Conservation (phyloP, 92 coral and sea anemone species). For the Epizoanthus fatuus region DNA sequence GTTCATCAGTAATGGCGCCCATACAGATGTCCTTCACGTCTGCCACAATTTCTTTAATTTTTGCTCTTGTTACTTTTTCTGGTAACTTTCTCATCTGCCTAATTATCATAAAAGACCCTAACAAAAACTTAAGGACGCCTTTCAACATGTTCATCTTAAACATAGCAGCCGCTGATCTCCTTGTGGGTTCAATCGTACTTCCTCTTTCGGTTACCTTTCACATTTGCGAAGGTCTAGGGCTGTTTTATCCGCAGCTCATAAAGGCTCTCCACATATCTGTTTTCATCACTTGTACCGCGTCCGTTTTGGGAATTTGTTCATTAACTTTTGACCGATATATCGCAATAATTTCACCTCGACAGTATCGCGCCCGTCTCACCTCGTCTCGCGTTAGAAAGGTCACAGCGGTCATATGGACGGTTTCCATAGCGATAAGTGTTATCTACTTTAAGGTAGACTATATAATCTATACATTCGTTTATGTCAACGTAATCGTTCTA, state of each 20-base stretch:
- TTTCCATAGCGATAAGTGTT: conserved; percentile 67
- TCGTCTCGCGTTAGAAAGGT: conserved; percentile 65
- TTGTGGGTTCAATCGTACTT: conserved; percentile 72
- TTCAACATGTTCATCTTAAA: conserved; percentile 84
- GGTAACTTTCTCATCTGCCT: conserved; percentile 81
- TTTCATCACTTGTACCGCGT: conserved; percentile 86
- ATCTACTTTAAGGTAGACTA: conserved; percentile 80
- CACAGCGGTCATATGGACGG: conserved; percentile 69
- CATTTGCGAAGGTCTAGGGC: conserved; percentile 70
- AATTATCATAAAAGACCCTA: conserved; percentile 78
- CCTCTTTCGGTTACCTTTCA: conserved; percentile 84
- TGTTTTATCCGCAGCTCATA: conserved; percentile 41
- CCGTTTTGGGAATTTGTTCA: conserved; percentile 80
- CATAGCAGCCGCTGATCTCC: conserved; percentile 79
- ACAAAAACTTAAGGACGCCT: conserved; percentile 81
- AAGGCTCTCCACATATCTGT: conserved; percentile 76
- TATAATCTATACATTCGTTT: conserved; percentile 77
- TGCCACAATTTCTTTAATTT: conserved; percentile 68
- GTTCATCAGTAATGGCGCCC: conserved; percentile 67
- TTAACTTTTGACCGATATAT: conserved; percentile 83
- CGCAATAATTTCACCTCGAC: conserved; percentile 72
- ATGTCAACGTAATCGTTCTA: conserved; percentile 73
- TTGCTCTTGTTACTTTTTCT: conserved; percentile 71
- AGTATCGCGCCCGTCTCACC: conserved; percentile 65
- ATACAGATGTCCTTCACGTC: conserved; percentile 70